A percentile compares a stretch with the other conserved stretches of the same genome.
phyloP scores from a whole-genome alignment of 2,888 invertebrate genomes.

The Parascotia fuliginaria region DNA sequence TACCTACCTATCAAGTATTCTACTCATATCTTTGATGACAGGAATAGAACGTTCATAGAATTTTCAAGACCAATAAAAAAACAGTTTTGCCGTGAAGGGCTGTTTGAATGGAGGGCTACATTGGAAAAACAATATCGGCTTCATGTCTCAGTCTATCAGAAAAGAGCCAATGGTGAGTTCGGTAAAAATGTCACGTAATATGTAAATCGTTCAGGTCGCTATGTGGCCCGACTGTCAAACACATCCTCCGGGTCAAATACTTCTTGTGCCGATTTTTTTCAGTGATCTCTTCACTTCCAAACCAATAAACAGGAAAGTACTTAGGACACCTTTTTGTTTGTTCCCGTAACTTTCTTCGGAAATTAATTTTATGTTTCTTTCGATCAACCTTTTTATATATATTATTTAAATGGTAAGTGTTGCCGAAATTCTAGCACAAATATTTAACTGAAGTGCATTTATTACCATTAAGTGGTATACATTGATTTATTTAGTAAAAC shows the following conservation, averaged over 20 bases:
- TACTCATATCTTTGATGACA: no score
- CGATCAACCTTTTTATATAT: no score
- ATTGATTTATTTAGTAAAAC: no score
- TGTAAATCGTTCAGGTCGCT: slow-evolving; percentile 84
- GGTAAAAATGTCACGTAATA: slow-evolving; percentile 84
- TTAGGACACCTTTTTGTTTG: slow-evolving; percentile 25
- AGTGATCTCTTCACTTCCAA: slow-evolving; percentile 72
- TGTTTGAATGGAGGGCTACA: slow-evolving; percentile 60
- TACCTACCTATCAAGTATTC: no score
- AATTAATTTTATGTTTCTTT: background rate
- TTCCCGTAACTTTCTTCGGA: no score
- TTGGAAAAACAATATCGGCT: slow-evolving; percentile 80
- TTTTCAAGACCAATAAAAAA: slow-evolving; percentile 74
- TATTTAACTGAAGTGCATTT: no score
- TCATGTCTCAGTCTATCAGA: slow-evolving; percentile 81
- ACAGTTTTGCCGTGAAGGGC: slow-evolving; percentile 66
- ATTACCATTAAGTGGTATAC: no score
- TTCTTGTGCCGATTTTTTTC: slow-evolving; percentile 72
- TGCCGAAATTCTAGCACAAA: no score
- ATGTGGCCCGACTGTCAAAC: slow-evolving; percentile 83
- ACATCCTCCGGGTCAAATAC: slow-evolving; percentile 69
- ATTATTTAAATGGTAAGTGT: no score
- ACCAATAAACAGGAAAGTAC: slow-evolving; percentile 58
- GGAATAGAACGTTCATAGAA: slow-evolving; percentile 61
- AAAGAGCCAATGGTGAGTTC: slow-evolving; percentile 78